phyloP scores from a whole-genome alignment of 1,140 invertebrate species.

The Ceratina japonica region DNA sequence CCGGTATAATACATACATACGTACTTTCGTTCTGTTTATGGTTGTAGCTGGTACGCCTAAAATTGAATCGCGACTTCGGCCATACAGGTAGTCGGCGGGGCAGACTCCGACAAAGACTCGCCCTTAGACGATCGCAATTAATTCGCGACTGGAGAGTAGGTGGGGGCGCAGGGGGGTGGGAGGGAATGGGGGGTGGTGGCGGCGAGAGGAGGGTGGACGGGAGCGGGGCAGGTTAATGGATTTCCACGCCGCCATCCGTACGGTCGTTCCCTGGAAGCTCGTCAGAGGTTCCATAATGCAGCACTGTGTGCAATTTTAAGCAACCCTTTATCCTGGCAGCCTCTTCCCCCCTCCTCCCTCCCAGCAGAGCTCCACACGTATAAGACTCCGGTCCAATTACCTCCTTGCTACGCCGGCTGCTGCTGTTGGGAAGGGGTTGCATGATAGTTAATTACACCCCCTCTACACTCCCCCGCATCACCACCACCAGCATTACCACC shows the following conservation, averaged over 20 bases:
- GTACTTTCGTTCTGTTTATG: constrained; percentile 19
- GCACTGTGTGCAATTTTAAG: constrained; percentile 78
- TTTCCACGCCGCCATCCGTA: constrained; percentile 75
- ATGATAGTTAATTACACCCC: constrained; percentile 80
- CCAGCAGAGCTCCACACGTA: constrained; percentile 69
- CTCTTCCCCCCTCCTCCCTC: constrained; percentile 57
- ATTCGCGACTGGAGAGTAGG: constrained; percentile 72
- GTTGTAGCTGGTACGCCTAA: constrained; percentile 38
- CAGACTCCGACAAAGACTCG: constrained; percentile 70
- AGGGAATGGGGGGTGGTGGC: constrained; percentile 1
- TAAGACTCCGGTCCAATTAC: constrained; percentile 80
- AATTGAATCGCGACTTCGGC: constrained; percentile 61
- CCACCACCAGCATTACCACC: constrained; percentile 58
- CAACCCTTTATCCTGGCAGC: constrained; percentile 77
- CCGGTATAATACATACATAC: not conserved
- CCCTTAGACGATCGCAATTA: constrained; percentile 77
- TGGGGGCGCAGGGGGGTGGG: constrained; percentile 39
- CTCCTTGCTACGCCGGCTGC: constrained; percentile 77
- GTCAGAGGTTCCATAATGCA: constrained; percentile 78
- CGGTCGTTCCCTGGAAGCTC: constrained; percentile 72
- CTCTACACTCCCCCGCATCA: constrained; percentile 59
- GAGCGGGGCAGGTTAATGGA: constrained; percentile 70
- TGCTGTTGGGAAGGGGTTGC: constrained; percentile 76
- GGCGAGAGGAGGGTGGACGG: constrained; percentile 24
- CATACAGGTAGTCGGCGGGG: constrained; percentile 60